A percentile compares a stretch with the other conserved stretches of the same genome.
phyloP scores from a whole-genome alignment of 1,140 invertebrate genomes.

The Periplaneta americana region DNA sequence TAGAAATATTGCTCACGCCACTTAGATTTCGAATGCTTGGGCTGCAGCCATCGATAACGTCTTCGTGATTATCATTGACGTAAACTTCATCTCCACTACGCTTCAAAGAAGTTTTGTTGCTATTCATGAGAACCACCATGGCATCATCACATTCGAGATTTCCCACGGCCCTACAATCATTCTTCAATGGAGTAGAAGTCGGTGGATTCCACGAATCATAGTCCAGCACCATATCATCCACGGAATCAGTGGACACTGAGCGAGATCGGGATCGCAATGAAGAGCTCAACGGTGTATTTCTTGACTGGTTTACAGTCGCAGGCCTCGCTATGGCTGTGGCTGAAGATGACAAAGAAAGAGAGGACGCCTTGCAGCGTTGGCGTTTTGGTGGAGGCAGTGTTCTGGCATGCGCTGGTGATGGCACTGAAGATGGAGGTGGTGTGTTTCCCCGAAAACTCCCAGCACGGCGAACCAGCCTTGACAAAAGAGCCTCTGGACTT shows the following conservation, averaged over 20 bases:
- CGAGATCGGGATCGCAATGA: background rate
- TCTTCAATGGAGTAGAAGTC: background rate
- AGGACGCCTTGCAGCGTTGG: background rate
- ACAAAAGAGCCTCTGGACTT: slow-evolving; percentile 46
- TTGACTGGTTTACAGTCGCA: slow-evolving; percentile 31
- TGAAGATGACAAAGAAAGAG: slow-evolving; percentile 1
- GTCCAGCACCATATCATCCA: background rate
- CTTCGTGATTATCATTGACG: background rate
- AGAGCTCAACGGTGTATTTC: slow-evolving; percentile 22
- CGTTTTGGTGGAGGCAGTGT: slow-evolving; percentile 14
- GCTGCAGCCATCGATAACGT: background rate
- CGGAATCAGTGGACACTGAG: slow-evolving; percentile 4
- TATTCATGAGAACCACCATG: background rate
- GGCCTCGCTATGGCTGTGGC: slow-evolving; percentile 25
- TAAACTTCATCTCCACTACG: background rate
- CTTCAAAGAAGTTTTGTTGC: background rate
- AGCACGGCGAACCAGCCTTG: slow-evolving; percentile 27
- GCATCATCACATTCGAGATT: background rate
- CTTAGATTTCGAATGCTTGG: background rate
- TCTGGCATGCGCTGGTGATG: background rate
- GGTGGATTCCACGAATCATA: background rate
- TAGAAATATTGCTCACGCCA: background rate
- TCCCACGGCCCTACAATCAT: background rate
- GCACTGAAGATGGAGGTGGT: background rate
- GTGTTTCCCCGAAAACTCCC: slow-evolving; percentile 10